Evolutionary conservation across 2,888 invertebrate species (phyloP).

Genomic region (Allophyes oxyacanthae): DNA sequence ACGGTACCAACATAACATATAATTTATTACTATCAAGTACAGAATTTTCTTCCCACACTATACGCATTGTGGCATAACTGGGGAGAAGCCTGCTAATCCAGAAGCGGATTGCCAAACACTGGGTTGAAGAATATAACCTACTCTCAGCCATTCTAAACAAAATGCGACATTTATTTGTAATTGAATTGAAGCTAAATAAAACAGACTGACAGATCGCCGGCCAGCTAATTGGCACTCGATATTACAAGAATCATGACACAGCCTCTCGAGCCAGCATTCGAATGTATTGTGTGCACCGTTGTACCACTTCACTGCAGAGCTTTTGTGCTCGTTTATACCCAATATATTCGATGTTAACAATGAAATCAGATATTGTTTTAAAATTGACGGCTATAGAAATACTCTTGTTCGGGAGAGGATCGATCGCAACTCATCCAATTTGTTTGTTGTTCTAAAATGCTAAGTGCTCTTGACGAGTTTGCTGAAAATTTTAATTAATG

Average conservation of each 20-base stretch:
- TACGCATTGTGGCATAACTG: too few relatives aligned
- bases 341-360: conserved; percentile 61
- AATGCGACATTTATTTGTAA: conserved; percentile 34
- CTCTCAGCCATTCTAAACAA: conserved; percentile 32
- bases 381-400: conserved; percentile 42
- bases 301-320: conserved; percentile 45
- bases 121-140: conserved; percentile 16
- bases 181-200: conserved; percentile 39
- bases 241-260: conserved; percentile 48
- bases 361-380: conserved; percentile 70
- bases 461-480: conserved; percentile 7
- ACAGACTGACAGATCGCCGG: conserved; percentile 29
- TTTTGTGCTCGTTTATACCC: conserved; percentile 40
- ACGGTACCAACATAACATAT: too few relatives aligned
- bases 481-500: background rate
- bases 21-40: background rate
- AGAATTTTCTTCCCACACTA: too few relatives aligned
- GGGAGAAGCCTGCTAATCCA: too few relatives aligned
- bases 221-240: conserved; percentile 54
- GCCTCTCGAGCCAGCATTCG: conserved; percentile 25
- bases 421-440: conserved; percentile 41
- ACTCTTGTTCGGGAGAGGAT: conserved; percentile 18
- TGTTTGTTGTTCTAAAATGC: conserved; percentile 17
- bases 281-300: conserved; percentile 34
- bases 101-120: too few relatives aligned